Conservation (phyloP, 1,140 invertebrate genomes). For the Sminthurinus signatus region DNA sequence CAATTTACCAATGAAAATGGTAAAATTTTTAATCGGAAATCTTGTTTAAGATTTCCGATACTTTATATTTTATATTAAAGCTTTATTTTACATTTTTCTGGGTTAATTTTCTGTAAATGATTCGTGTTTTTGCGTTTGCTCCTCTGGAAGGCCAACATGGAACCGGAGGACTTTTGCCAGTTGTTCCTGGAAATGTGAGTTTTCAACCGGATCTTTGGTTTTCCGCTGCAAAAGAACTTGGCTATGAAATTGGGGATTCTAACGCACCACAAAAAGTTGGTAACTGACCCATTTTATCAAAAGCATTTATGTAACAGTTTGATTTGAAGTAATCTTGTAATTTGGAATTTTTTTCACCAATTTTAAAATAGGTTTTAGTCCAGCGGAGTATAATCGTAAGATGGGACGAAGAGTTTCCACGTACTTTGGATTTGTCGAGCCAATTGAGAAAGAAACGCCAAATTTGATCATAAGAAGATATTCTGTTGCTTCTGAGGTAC, state of each 20-base stretch:
- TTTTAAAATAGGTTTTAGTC: conserved; percentile 13
- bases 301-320: too few relatives aligned
- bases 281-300: background rate
- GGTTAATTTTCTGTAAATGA: too few relatives aligned
- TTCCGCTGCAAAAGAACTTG: conserved; percentile 7
- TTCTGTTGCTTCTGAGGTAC: conserved; percentile 8
- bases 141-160: background rate
- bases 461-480: conserved; percentile 1
- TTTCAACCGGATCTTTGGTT: background rate
- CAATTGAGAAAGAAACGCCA: conserved; percentile 4
- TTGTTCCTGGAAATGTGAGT: background rate
- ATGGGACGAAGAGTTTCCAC: conserved; percentile 1
- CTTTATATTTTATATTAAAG: too few relatives aligned
- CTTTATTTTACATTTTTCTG: too few relatives aligned
- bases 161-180: background rate
- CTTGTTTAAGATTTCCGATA: too few relatives aligned
- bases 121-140: too few relatives aligned
- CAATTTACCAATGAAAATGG: background rate
- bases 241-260: conserved; percentile 5
- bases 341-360: too few relatives aligned
- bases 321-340: background rate
- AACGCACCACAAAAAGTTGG: conserved; percentile 11
- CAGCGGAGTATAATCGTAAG: background rate
- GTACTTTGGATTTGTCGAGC: conserved; percentile 7
- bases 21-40: background rate